A percentile compares a stretch with the other conserved stretches of the same genome.
Evolutionary conservation across 2,888 invertebrate genomes (phyloP).

Genomic region (Rhagophthalmus giganteus): DNA sequence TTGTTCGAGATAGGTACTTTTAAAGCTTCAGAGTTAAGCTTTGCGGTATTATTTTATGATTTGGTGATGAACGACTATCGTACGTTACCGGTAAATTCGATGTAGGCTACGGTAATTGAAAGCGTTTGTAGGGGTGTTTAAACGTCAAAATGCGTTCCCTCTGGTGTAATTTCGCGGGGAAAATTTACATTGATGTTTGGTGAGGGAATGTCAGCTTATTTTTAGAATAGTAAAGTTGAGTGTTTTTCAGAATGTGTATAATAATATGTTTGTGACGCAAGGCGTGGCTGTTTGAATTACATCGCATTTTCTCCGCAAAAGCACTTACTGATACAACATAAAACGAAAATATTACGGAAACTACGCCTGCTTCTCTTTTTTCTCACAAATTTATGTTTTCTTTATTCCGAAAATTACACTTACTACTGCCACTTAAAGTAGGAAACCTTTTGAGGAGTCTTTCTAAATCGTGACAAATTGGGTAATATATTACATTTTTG

Average conservation of each 20-base stretch:
- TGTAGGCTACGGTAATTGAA: background rate
- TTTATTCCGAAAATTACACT: slow-evolving; percentile 21
- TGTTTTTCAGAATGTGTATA: slow-evolving; percentile 23
- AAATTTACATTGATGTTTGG: slow-evolving; percentile 18
- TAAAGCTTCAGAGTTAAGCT: too few species aligned
- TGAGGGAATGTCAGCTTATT: slow-evolving; percentile 14
- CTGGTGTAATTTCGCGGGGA: slow-evolving; percentile 5
- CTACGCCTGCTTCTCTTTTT: slow-evolving; percentile 21
- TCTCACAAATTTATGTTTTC: slow-evolving; percentile 20
- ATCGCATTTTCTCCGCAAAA: slow-evolving; percentile 20
- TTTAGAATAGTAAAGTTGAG: slow-evolving; percentile 16
- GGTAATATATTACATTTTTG: slow-evolving; percentile 3
- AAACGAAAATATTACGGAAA: slow-evolving; percentile 28
- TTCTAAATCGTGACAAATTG: slow-evolving; percentile 8
- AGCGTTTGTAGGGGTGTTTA: slow-evolving; percentile 4
- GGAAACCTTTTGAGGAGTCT: slow-evolving; percentile 6
- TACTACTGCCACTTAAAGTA: slow-evolving; percentile 10
- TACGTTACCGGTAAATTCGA: background rate
- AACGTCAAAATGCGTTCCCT: slow-evolving; percentile 8
- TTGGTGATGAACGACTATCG: background rate
- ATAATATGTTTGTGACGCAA: slow-evolving; percentile 28
- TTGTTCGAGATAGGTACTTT: too few species aligned
- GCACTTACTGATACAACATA: slow-evolving; percentile 30
- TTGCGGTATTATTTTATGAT: too few species aligned
- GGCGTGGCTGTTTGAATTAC: slow-evolving; percentile 25